A percentile compares a stretch with the other conserved stretches of the same genome.
Evolutionary conservation across 2,797 vertebrate genomes (phyloP).

Genomic region (Orestias chungarensis): DNA sequence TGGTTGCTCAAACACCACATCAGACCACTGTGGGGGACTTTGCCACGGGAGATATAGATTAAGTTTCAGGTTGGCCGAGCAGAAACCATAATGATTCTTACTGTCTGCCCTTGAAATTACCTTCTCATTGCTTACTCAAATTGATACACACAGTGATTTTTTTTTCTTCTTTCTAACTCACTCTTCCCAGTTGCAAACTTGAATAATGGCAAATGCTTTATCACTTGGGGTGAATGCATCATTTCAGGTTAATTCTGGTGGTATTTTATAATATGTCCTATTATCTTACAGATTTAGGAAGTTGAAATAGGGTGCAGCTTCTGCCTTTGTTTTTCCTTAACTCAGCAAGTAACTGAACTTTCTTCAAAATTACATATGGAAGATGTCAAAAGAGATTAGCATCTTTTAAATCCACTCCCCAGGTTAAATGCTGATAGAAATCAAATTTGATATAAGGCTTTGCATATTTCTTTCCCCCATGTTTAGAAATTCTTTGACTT

Average conservation of each 20-base stretch:
- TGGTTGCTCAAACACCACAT: constrained; percentile 38
- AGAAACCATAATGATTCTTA: constrained; percentile 75
- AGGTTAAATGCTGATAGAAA: constrained; percentile 73
- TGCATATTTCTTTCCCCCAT: constrained; percentile 56
- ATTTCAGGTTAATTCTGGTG: constrained; percentile 28
- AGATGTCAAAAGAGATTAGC: constrained; percentile 72
- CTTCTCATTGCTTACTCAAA: constrained; percentile 70
- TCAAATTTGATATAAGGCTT: constrained; percentile 72
- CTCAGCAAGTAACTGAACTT: constrained; percentile 42
- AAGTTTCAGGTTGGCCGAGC: constrained; percentile 76
- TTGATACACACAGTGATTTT: constrained; percentile 59
- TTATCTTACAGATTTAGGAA: constrained; percentile 7
- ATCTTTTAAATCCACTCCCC: constrained; percentile 63
- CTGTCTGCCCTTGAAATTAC: constrained; percentile 76
- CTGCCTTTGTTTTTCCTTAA: constrained; percentile 20
- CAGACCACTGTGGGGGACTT: constrained; percentile 44
- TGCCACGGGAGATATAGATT: constrained; percentile 67
- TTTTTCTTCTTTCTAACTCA: constrained; percentile 49
- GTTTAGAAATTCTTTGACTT: constrained; percentile 59
- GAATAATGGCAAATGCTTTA: constrained; percentile 50
- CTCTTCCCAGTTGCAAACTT: constrained; percentile 50
- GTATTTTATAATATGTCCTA: constrained; percentile 20
- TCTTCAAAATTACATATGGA: constrained; percentile 43
- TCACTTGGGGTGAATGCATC: constrained; percentile 22
- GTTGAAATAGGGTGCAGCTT: constrained; percentile 9